A percentile compares a stretch with the other conserved stretches of the same genome.
Conservation (phyloP, 2,888 invertebrate genomes). For the Drosophila suboccidentalis region DNA sequence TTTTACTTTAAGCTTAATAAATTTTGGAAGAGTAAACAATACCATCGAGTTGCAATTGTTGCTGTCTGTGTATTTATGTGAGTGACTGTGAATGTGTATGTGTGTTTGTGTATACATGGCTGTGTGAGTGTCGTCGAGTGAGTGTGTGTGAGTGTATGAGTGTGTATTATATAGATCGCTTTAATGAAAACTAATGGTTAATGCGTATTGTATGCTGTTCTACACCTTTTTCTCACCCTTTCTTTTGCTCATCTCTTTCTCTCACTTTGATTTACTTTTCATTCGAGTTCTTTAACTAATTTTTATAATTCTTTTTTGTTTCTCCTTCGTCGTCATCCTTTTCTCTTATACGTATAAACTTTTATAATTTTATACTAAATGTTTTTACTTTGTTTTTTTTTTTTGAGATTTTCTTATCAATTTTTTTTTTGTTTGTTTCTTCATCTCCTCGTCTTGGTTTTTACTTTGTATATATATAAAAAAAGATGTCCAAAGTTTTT, state of each 20-base stretch:
- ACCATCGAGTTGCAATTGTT: slow-evolving; percentile 81
- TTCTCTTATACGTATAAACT: slow-evolving; percentile 83
- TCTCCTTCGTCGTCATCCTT: slow-evolving; percentile 67
- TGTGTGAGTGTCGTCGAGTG: slow-evolving; percentile 43
- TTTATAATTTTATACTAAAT: slow-evolving; percentile 84
- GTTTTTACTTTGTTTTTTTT: slow-evolving; percentile 60
- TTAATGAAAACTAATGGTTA: slow-evolving; percentile 78
- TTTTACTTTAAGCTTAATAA: slow-evolving; percentile 75
- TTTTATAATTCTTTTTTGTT: slow-evolving; percentile 68
- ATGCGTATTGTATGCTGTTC: slow-evolving; percentile 67
- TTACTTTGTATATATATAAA: slow-evolving; percentile 81
- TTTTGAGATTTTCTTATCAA: slow-evolving; percentile 35
- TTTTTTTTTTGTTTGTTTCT: slow-evolving; percentile 25
- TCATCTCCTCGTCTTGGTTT: slow-evolving; percentile 36
- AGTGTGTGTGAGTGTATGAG: slow-evolving; percentile 24
- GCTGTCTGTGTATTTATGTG: slow-evolving; percentile 56
- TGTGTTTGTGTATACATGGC: slow-evolving; percentile 51
- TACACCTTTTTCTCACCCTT: slow-evolving; percentile 63
- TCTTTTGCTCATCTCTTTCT: slow-evolving; percentile 20
- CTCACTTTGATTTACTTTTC: slow-evolving; percentile 71
- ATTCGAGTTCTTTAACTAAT: slow-evolving; percentile 78
- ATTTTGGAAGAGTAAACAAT: slow-evolving; percentile 82
- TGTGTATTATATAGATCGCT: slow-evolving; percentile 61
- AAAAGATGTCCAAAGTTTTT: slow-evolving; percentile 83
- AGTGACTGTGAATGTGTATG: slow-evolving; percentile 24